A percentile compares a stretch with the other conserved stretches of the same genome.
phyloP scores from a whole-genome alignment of 2,113 vertebrate species.

The Oncorhynchus masou region DNA sequence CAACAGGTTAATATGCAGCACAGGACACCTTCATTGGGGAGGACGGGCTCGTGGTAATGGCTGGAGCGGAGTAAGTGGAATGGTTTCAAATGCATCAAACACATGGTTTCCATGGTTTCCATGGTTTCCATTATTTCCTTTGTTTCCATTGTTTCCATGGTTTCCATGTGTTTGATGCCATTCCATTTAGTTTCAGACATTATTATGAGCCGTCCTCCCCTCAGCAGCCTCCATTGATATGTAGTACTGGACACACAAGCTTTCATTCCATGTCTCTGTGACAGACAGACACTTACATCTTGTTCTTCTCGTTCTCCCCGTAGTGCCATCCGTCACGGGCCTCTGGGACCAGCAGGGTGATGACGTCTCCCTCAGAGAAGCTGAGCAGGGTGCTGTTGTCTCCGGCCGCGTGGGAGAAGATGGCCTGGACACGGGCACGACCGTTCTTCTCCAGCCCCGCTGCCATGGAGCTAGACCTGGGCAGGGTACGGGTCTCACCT shows the following conservation, averaged over 20 bases:
- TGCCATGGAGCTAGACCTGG: conserved; percentile 96
- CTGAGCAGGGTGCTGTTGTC: conserved; percentile 96
- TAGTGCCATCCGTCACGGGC: conserved; percentile 98
- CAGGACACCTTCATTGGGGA: too few relatives aligned
- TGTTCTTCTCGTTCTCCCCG: conserved; percentile 97
- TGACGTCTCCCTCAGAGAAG: conserved; percentile 95
- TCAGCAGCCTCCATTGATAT: too few relatives aligned
- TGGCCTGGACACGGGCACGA: conserved; percentile 90
- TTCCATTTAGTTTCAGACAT: too few relatives aligned
- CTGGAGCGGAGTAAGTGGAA: too few relatives aligned
- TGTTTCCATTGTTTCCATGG: too few relatives aligned
- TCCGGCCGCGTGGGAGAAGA: conserved; percentile 93
- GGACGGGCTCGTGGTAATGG: too few relatives aligned
- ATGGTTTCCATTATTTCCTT: too few relatives aligned
- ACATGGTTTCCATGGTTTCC: too few relatives aligned
- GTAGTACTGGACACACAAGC: not conserved
- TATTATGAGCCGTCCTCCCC: too few relatives aligned
- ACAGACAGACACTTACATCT: conserved; percentile 78
- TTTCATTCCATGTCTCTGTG: not conserved
- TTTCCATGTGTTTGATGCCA: too few relatives aligned
- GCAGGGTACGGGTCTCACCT: conserved; percentile 96
- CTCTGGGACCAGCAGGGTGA: conserved; percentile 95
- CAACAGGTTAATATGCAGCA: too few relatives aligned
- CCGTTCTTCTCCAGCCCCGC: conserved; percentile 95
- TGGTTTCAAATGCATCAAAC: too few relatives aligned